Evolutionary conservation across 35 echinoderm and acorn worm species (phyloP).

Genomic region (Nesometra sesokonis): DNA sequence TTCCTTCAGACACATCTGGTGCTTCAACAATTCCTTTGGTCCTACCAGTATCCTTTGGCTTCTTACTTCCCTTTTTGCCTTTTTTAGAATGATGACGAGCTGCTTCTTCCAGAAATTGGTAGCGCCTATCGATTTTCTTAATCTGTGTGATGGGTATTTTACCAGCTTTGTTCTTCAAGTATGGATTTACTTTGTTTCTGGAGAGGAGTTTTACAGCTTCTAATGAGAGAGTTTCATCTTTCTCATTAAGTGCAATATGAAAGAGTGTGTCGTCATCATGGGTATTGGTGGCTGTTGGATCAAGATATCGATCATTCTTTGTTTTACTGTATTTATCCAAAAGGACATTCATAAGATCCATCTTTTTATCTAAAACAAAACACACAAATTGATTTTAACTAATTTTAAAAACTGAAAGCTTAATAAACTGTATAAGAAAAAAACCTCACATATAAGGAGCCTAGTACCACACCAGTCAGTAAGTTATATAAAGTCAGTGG

Average conservation of each 20-base stretch:
- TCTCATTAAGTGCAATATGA: slow-evolving; percentile 25
- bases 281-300: slow-evolving; percentile 6
- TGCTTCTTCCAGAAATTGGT: slow-evolving; percentile 22
- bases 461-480: too few species aligned
- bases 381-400: neutral
- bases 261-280: slow-evolving; percentile 21
- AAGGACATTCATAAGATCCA: slow-evolving; percentile 25
- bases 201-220: slow-evolving; percentile 25
- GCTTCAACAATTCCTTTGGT: neutral
- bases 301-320: neutral
- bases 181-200: slow-evolving; percentile 29
- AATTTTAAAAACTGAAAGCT: too few species aligned
- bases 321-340: slow-evolving; percentile 13
- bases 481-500: too few species aligned
- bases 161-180: slow-evolving; percentile 27
- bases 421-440: too few species aligned
- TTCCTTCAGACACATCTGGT: neutral
- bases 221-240: slow-evolving; percentile 5
- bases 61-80: neutral
- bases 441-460: too few species aligned
- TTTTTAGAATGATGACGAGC: slow-evolving; percentile 19
- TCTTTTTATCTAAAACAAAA: slow-evolving; percentile 22
- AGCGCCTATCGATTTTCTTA: slow-evolving; percentile 23
- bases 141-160: slow-evolving; percentile 30
- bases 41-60: neutral